Evolutionary conservation across 2,888 invertebrate species (phyloP).

Genomic region (Limenitis camilla): DNA sequence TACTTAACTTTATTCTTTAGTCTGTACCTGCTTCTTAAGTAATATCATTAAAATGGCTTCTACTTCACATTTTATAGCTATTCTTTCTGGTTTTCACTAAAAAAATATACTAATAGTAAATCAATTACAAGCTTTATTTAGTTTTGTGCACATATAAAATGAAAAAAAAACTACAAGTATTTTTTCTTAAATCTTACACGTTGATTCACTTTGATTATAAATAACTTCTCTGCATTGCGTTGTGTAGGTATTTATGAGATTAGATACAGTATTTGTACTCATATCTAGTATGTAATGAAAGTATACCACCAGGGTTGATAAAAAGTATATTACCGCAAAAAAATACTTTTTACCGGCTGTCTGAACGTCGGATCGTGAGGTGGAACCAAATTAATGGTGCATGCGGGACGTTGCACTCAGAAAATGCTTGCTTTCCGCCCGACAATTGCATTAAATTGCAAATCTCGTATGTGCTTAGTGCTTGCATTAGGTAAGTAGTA

Average conservation of each 20-base stretch:
- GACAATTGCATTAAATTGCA: constrained; percentile 16
- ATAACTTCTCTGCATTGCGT: neutral
- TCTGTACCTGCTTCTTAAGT: too few relatives aligned
- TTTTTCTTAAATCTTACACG: too few relatives aligned
- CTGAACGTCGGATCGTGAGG: constrained; percentile 29
- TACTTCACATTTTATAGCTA: too few relatives aligned
- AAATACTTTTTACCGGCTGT: constrained; percentile 11
- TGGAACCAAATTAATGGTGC: constrained; percentile 64
- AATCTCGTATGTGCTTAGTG: constrained; percentile 6
- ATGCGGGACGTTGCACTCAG: constrained; percentile 58
- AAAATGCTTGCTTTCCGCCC: constrained; percentile 41
- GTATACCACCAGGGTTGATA: constrained; percentile 6
- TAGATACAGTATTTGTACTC: neutral
- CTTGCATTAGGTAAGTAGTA: constrained; percentile 2
- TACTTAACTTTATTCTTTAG: too few relatives aligned
- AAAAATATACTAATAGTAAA: too few relatives aligned
- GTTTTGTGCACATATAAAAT: too few relatives aligned
- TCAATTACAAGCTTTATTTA: too few relatives aligned
- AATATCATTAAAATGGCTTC: too few relatives aligned
- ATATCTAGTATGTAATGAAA: neutral
- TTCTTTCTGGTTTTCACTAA: too few relatives aligned
- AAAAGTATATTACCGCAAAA: constrained; percentile 17
- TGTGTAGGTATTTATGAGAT: neutral
- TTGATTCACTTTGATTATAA: too few relatives aligned
- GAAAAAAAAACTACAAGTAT: too few relatives aligned